Percentiles rank a stretch among this genome's conserved stretches.
These are phyloP conservation scores for Sorex fumeus DNA, from an alignment of 2,113 vertebrate species.

Conservation along the genomic window DNA sequence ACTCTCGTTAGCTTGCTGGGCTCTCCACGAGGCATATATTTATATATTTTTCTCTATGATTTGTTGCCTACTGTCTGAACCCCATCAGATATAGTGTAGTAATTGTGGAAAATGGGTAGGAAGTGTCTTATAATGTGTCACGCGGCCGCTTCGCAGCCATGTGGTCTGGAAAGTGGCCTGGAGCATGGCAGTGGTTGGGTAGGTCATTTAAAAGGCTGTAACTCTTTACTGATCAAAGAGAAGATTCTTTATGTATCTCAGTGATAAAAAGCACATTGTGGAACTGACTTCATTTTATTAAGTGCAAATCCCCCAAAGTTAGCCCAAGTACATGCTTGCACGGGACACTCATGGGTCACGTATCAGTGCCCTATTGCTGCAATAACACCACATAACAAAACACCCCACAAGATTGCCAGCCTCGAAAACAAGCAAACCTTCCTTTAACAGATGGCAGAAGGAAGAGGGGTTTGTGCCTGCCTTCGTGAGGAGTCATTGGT, in stretches of 20 bases:
- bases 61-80: too few species aligned
- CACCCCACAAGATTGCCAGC: neutral
- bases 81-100: too few species aligned
- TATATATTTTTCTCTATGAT: too few species aligned
- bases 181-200: too few species aligned
- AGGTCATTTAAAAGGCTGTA: conserved; percentile 33
- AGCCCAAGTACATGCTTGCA: neutral
- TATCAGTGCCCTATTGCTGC: neutral
- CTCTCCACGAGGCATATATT: too few species aligned
- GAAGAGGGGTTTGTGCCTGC: neutral
- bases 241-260: neutral
- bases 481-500: neutral
- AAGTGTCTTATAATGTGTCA: too few species aligned
- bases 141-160: too few species aligned
- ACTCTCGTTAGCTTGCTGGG: too few species aligned
- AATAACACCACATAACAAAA: neutral
- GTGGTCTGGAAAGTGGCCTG: too few species aligned
- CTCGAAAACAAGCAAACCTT: conserved; percentile 3
- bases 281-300: conserved; percentile 49
- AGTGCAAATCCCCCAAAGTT: conserved; percentile 1
- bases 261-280: neutral
- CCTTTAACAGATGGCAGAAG: conserved; percentile 28
- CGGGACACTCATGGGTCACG: neutral
- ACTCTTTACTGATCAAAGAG: conserved; percentile 15
- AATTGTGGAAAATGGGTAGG: too few species aligned